Percentiles rank a stretch among this genome's conserved stretches.
These are phyloP conservation scores for Scaptodrosophila lebanonensis DNA, from an alignment of 1,140 invertebrate genomes.

Conservation along the genomic window DNA sequence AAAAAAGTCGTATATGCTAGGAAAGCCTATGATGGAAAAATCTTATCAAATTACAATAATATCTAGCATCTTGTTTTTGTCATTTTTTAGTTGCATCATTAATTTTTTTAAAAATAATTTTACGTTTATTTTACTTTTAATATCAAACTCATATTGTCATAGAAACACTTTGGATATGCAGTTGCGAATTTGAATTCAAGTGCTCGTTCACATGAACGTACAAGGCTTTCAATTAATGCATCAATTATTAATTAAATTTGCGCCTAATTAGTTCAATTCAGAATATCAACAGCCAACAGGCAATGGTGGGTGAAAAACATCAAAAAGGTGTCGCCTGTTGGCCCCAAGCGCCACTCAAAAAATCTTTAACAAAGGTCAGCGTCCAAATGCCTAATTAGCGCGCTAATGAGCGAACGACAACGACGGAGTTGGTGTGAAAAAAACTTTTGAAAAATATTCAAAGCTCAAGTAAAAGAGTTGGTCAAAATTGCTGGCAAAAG, in stretches of 20 bases:
- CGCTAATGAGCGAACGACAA: constrained; percentile 48
- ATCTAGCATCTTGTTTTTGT: too few species aligned
- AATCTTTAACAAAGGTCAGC: constrained; percentile 38
- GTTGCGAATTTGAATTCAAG: too few species aligned
- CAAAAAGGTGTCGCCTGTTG: constrained; percentile 57
- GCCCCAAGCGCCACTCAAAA: constrained; percentile 23
- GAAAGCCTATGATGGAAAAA: too few species aligned
- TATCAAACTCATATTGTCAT: too few species aligned
- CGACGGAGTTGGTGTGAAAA: constrained; percentile 8
- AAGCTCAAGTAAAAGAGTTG: constrained; percentile 7
- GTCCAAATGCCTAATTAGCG: constrained; percentile 60
- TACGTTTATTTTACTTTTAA: too few species aligned
- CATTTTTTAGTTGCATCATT: too few species aligned
- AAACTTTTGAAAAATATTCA: neutral
- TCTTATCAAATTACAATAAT: too few species aligned
- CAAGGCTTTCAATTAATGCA: constrained; percentile 55
- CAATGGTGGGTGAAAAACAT: constrained; percentile 26
- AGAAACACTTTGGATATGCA: too few species aligned
- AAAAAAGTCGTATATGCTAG: too few species aligned
- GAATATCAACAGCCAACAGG: too few species aligned
- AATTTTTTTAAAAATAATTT: too few species aligned
- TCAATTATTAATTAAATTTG: constrained; percentile 66
- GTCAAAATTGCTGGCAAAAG: constrained; percentile 10
- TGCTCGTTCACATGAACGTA: too few species aligned
- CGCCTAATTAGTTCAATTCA: constrained; percentile 66